These are phyloP conservation scores for Isichthys henryi DNA, from an alignment of 2,113 vertebrate species.

Conservation along the genomic window DNA sequence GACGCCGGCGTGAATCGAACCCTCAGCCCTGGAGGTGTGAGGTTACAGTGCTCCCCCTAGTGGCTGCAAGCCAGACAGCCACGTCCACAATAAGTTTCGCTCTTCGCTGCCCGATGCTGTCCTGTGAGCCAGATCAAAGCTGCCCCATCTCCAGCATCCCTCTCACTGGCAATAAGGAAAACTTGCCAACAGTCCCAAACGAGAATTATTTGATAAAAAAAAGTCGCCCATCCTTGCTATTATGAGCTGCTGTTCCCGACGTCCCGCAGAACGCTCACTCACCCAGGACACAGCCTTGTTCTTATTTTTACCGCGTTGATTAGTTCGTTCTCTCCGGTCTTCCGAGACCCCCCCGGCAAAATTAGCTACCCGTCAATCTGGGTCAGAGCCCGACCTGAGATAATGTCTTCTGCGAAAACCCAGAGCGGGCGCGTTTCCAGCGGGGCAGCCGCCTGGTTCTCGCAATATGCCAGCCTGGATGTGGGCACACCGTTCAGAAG, in stretches of 20 bases:
- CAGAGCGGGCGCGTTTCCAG: background rate
- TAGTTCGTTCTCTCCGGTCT: constrained; percentile 32
- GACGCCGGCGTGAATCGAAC: background rate
- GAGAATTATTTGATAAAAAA: constrained; percentile 25
- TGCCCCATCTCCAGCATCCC: background rate
- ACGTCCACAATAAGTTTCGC: background rate
- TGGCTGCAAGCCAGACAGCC: background rate
- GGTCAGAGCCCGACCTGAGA: constrained; percentile 26
- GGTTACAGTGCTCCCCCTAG: background rate
- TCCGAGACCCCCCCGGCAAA: constrained; percentile 15
- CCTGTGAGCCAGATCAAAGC: background rate
- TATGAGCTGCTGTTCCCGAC: constrained; percentile 29
- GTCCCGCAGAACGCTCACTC: constrained; percentile 34
- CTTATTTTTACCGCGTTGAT: constrained; percentile 63
- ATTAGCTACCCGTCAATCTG: constrained; percentile 28
- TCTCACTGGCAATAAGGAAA: background rate
- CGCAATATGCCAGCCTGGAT: background rate
- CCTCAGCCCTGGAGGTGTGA: background rate
- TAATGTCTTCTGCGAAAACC: constrained; percentile 26
- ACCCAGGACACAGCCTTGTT: constrained; percentile 62
- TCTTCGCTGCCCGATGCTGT: constrained; percentile 16
- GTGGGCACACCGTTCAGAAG: background rate
- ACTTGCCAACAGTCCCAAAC: constrained; percentile 29
- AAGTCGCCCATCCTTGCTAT: constrained; percentile 14
- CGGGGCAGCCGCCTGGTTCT: background rate